Evolutionary conservation across 2,113 vertebrate genomes (phyloP).

Genomic region (Chamaetylas fuelleborni): DNA sequence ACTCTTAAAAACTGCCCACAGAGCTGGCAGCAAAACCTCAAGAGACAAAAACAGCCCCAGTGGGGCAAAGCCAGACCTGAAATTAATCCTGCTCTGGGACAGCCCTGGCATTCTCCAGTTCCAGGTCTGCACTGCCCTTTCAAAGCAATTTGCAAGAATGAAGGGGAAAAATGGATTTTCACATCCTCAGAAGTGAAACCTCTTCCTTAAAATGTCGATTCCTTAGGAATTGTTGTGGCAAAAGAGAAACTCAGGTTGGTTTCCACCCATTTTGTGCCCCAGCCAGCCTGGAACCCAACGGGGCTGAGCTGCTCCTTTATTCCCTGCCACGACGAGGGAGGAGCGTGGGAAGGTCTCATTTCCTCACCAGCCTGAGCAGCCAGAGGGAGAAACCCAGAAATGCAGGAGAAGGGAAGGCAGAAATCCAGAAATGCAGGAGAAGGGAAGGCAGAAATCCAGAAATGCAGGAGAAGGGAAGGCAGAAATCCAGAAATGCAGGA

Average conservation of each 20-base stretch:
- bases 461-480: not conserved
- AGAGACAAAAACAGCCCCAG: too few relatives aligned
- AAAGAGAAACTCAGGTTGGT: not conserved
- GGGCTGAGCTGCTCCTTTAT: not conserved
- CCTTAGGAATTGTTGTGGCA: not conserved
- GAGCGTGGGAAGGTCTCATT: not conserved
- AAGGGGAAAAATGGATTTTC: not conserved
- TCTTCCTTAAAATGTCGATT: not conserved
- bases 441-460: not conserved
- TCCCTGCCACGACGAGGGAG: not conserved
- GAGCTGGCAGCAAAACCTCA: not conserved
- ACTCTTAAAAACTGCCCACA: accelerated
- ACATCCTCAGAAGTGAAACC: not conserved
- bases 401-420: not conserved
- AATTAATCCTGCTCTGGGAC: accelerated
- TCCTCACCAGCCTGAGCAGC: not conserved
- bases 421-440: too few relatives aligned
- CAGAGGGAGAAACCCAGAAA: not conserved
- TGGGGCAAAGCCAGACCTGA: not conserved
- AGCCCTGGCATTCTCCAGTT: accelerated
- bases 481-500: too few relatives aligned
- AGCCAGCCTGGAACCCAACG: not conserved
- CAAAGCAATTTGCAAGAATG: accelerated
- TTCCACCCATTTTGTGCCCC: not conserved
- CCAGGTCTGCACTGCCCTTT: not conserved